A percentile compares a stretch with the other conserved stretches of the same genome.
Conservation (phyloP, 2,113 vertebrate genomes). For the Oriolus oriolus region DNA sequence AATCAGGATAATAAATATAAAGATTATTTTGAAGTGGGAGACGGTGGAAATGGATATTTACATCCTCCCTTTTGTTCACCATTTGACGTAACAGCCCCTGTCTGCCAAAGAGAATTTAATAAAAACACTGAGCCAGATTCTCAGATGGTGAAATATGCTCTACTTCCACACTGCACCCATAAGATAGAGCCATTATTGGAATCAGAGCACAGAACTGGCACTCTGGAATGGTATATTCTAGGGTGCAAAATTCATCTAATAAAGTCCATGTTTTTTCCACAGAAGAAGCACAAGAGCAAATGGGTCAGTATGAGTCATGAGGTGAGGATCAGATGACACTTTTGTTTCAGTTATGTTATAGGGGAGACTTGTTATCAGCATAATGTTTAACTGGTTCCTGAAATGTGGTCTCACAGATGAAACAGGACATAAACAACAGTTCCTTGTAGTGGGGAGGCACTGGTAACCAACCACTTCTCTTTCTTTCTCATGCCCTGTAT, state of each 20-base stretch:
- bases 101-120: background rate
- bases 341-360: background rate
- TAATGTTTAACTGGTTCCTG: background rate
- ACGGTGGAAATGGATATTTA: conserved; percentile 42
- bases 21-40: conserved; percentile 40
- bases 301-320: background rate
- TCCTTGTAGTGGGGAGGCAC: background rate
- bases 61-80: background rate
- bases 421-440: background rate
- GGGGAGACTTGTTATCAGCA: background rate
- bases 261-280: background rate
- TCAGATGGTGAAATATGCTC: background rate
- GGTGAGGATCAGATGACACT: background rate
- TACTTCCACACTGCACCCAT: background rate
- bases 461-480: background rate
- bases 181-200: background rate
- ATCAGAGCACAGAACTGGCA: background rate
- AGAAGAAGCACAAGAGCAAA: background rate
- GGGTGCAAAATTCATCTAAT: background rate
- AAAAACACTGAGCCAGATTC: background rate
- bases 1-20: conserved; percentile 57
- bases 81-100: background rate
- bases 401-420: background rate
- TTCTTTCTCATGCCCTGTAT: background rate
- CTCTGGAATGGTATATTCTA: background rate